Conservation (phyloP, 2,113 vertebrate species). For the Lipophrys pholis region DNA sequence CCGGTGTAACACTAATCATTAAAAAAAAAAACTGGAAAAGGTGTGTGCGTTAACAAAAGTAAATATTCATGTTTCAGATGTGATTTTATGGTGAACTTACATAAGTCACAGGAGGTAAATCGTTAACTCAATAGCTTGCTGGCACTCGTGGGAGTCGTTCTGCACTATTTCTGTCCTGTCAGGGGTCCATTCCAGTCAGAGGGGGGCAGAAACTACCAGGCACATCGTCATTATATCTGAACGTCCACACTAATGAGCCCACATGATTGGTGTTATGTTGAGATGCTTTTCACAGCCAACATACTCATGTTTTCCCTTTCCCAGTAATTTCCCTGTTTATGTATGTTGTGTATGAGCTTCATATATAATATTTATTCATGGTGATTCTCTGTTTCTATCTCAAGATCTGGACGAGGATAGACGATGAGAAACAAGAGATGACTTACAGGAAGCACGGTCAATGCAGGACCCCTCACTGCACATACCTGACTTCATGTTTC, state of each 20-base stretch:
- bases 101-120: too few species aligned
- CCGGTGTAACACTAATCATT: too few species aligned
- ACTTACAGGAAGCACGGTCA: constrained; percentile 11
- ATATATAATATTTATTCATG: constrained; percentile 1
- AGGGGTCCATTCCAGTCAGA: constrained; percentile 70
- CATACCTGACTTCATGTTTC: constrained; percentile 33
- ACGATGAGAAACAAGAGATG: constrained; percentile 21
- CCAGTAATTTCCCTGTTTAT: constrained; percentile 6
- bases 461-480: not conserved
- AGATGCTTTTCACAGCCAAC: too few species aligned
- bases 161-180: constrained; percentile 78
- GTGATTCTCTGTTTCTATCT: not conserved
- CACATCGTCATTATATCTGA: not conserved
- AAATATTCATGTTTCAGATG: too few species aligned
- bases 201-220: constrained; percentile 14
- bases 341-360: not conserved
- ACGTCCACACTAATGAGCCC: not conserved
- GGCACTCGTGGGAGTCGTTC: constrained; percentile 18
- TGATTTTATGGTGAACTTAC: too few species aligned
- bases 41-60: too few species aligned
- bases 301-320: too few species aligned
- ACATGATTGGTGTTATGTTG: too few species aligned
- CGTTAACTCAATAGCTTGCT: not conserved
- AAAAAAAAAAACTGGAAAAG: too few species aligned
- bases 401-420: not conserved